Conservation (phyloP, 2,888 invertebrate genomes). For the Celastrina argiolus region DNA sequence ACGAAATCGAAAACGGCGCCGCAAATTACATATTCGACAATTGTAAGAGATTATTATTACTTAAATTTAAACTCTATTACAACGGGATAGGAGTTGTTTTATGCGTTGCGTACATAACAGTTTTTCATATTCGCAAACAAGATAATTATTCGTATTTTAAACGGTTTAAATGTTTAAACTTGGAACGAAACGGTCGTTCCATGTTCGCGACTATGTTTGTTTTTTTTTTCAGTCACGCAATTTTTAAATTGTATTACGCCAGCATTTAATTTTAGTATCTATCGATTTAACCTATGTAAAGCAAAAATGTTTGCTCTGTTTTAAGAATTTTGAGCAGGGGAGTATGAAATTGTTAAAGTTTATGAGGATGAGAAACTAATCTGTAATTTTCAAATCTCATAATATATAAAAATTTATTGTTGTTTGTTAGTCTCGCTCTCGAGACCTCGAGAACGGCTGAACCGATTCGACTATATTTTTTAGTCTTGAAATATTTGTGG, state of each 20-base stretch:
- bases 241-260: conserved; percentile 26
- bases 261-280: neutral
- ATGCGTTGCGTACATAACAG: conserved; percentile 23
- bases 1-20: conserved; percentile 55
- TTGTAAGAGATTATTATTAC: conserved; percentile 28
- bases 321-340: too few relatives aligned
- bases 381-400: too few relatives aligned
- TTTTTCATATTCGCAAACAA: conserved; percentile 50
- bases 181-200: conserved; percentile 50
- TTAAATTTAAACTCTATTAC: conserved; percentile 28
- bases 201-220: conserved; percentile 46
- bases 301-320: too few relatives aligned
- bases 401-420: too few relatives aligned
- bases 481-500: too few relatives aligned
- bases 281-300: too few relatives aligned
- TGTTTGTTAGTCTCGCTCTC: too few relatives aligned
- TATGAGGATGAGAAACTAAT: too few relatives aligned
- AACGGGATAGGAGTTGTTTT: conserved; percentile 32
- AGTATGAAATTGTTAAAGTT: too few relatives aligned
- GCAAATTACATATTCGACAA: conserved; percentile 41
- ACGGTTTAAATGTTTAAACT: conserved; percentile 64
- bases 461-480: too few relatives aligned
- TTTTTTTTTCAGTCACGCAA: conserved; percentile 41
- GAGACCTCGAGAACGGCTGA: too few relatives aligned
- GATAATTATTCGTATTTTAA: conserved; percentile 67